Conservation (phyloP, 1,140 invertebrate genomes). For the Drusus annulatus region DNA sequence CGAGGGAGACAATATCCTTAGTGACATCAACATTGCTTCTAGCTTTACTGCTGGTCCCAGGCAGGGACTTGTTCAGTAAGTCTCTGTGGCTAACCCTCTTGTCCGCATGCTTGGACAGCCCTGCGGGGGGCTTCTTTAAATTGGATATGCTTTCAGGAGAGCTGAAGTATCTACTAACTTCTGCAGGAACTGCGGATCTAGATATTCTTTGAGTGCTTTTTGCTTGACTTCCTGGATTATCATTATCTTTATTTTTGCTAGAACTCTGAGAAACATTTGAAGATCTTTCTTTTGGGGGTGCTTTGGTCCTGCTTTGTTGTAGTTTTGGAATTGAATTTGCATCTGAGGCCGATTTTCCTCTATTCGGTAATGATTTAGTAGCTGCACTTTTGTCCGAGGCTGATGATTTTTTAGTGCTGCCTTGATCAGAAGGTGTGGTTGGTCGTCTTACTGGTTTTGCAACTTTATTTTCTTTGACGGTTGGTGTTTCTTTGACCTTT, state of each 20-base stretch:
- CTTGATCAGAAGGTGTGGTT: no score
- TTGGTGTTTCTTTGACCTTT: no score
- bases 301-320: no score
- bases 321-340: neutral
- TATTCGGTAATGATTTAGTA: neutral
- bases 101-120: slow-evolving; percentile 53
- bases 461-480: no score
- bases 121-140: slow-evolving; percentile 44
- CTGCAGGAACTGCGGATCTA: slow-evolving; percentile 42
- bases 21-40: slow-evolving; percentile 17
- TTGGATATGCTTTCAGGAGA: neutral
- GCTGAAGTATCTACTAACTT: slow-evolving; percentile 49
- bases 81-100: slow-evolving; percentile 66
- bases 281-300: neutral
- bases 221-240: slow-evolving; percentile 17
- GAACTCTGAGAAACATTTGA: neutral
- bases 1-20: slow-evolving; percentile 14
- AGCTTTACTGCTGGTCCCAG: slow-evolving; percentile 38
- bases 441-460: no score
- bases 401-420: no score
- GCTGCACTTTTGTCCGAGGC: no score
- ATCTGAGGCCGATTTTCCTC: neutral
- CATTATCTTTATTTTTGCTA: neutral
- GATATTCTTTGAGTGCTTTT: slow-evolving; percentile 20
- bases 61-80: slow-evolving; percentile 58